Conservation (phyloP, 2,113 vertebrate genomes). For the Spizaetus ornatus region DNA sequence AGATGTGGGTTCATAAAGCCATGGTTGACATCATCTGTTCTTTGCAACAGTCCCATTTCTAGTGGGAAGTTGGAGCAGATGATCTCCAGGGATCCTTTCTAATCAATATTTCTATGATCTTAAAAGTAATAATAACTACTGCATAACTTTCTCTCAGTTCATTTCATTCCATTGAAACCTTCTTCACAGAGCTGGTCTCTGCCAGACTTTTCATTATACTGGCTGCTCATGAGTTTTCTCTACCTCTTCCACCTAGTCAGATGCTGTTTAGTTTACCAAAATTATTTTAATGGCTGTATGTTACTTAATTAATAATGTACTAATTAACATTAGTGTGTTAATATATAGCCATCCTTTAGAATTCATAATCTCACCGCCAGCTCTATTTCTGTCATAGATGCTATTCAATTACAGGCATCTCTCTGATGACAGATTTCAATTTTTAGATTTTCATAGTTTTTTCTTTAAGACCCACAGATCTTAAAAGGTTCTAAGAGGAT, state of each 20-base stretch:
- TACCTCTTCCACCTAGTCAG: background rate
- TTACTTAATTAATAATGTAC: background rate
- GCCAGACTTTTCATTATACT: background rate
- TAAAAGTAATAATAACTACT: background rate
- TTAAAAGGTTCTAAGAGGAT: background rate
- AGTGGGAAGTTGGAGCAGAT: background rate
- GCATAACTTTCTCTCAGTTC: background rate
- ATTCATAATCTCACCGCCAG: background rate
- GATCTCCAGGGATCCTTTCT: background rate
- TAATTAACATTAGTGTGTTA: background rate
- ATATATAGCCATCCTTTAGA: background rate
- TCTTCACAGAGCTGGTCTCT: background rate
- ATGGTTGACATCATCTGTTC: background rate
- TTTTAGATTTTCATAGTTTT: background rate
- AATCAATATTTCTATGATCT: background rate
- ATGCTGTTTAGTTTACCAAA: background rate
- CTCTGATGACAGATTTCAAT: background rate
- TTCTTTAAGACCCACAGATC: background rate
- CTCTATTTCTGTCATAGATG: background rate
- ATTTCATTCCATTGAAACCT: background rate
- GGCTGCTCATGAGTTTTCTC: background rate
- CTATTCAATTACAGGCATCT: background rate
- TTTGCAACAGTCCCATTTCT: background rate
- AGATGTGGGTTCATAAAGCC: background rate
- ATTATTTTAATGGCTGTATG: background rate